These are phyloP conservation scores for Muntiacus muntjak DNA, from an alignment of 2,113 vertebrate genomes.

Conservation along the genomic window DNA sequence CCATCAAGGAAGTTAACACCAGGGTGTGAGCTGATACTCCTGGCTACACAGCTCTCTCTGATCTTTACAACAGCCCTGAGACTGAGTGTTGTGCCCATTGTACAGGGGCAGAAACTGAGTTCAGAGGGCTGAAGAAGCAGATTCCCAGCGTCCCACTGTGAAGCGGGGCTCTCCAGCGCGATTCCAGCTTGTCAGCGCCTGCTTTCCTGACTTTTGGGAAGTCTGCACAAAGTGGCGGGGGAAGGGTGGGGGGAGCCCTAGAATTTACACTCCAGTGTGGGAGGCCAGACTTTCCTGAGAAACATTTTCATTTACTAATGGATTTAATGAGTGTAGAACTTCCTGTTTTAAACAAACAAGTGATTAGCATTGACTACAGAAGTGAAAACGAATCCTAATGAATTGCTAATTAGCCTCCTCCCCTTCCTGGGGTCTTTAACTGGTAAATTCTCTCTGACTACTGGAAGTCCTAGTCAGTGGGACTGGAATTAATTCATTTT, in stretches of 20 bases:
- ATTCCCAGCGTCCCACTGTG: not conserved
- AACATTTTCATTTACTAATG: constrained; percentile 70
- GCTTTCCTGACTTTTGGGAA: not conserved
- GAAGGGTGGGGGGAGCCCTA: not conserved
- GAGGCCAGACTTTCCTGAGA: constrained; percentile 59
- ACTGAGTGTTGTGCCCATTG: not conserved
- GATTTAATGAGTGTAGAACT: constrained; percentile 72
- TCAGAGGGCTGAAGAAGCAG: not conserved
- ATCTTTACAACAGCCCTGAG: not conserved
- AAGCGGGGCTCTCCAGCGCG: not conserved
- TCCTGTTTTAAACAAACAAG: constrained; percentile 75
- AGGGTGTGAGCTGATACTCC: not conserved
- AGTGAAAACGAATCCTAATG: constrained; percentile 68
- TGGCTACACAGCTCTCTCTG: not conserved
- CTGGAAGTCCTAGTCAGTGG: not conserved
- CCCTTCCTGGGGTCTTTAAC: constrained; percentile 46
- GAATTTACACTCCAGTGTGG: constrained; percentile 18
- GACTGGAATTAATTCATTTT: not conserved
- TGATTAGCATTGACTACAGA: constrained; percentile 74
- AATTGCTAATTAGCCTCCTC: constrained; percentile 73
- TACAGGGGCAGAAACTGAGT: not conserved
- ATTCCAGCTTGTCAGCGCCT: not conserved
- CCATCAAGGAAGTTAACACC: not conserved
- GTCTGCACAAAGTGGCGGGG: not conserved
- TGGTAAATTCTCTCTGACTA: constrained; percentile 36